These are phyloP conservation scores for Lutjanus argentimaculatus DNA, from an alignment of 2,797 vertebrate species.

Conservation along the genomic window DNA sequence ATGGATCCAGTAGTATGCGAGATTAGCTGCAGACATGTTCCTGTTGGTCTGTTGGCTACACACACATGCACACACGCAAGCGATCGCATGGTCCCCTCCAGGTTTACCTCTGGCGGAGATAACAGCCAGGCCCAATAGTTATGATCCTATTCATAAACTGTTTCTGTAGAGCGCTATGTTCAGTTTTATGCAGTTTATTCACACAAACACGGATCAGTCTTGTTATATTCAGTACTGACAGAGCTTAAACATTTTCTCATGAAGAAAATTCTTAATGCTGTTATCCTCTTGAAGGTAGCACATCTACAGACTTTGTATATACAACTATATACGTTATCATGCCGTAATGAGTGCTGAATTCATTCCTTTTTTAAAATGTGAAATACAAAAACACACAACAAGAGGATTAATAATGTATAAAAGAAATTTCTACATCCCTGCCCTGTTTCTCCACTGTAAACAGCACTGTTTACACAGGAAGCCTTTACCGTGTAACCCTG, in stretches of 20 bases:
- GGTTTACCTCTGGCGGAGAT: too few relatives aligned
- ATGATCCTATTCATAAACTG: not conserved
- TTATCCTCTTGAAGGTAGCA: not conserved
- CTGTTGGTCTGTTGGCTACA: too few relatives aligned
- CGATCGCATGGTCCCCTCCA: too few relatives aligned
- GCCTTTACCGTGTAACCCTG: conserved; percentile 11
- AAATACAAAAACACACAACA: not conserved
- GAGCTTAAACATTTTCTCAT: not conserved
- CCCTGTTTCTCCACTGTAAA: conserved; percentile 17
- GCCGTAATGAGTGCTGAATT: not conserved
- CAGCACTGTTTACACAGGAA: conserved; percentile 32
- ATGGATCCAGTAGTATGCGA: too few relatives aligned
- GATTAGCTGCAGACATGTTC: too few relatives aligned
- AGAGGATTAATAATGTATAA: not conserved
- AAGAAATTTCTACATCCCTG: conserved; percentile 20
- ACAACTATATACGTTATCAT: not conserved
- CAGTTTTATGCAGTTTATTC: not conserved
- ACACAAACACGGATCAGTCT: not conserved
- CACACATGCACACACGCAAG: too few relatives aligned
- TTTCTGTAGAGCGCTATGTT: not conserved
- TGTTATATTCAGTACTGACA: not conserved
- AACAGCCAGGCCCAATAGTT: not conserved
- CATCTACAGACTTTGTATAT: too few relatives aligned
- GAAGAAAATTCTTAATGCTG: not conserved
- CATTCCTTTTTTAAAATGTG: not conserved